A percentile compares a stretch with the other conserved stretches of the same genome.
Evolutionary conservation across 2,113 vertebrate genomes (phyloP).

Genomic region (Pampusana beccarii): DNA sequence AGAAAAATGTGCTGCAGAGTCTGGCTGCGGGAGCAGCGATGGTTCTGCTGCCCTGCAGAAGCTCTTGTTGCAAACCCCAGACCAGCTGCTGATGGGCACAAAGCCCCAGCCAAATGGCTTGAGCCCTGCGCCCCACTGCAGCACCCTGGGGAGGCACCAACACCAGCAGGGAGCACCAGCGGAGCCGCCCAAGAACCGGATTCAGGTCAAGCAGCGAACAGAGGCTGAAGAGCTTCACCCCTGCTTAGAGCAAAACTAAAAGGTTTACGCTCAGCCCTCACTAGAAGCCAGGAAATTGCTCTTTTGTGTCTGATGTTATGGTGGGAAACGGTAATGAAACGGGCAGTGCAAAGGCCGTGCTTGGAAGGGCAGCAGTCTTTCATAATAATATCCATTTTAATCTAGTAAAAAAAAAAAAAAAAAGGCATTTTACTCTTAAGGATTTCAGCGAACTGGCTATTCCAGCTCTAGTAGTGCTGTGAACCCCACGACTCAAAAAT

Average conservation of each 20-base stretch:
- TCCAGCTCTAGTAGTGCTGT: neutral
- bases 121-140: neutral
- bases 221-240: neutral
- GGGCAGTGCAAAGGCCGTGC: neutral
- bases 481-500: neutral
- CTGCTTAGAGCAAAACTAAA: neutral
- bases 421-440: neutral
- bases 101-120: neutral
- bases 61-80: neutral
- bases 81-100: neutral
- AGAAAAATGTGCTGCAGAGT: neutral
- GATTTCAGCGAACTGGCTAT: neutral
- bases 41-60: neutral
- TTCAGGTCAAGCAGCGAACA: neutral
- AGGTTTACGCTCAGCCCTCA: neutral
- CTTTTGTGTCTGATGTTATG: neutral
- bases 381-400: neutral
- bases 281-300: neutral
- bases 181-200: neutral
- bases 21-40: neutral
- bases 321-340: neutral
- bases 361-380: neutral
- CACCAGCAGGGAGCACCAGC: neutral
- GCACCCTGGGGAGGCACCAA: accelerated
- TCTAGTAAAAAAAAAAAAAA: neutral